These are phyloP conservation scores for Pogonomyrmex barbatus DNA, from an alignment of 1,140 invertebrate genomes.

Conservation along the genomic window DNA sequence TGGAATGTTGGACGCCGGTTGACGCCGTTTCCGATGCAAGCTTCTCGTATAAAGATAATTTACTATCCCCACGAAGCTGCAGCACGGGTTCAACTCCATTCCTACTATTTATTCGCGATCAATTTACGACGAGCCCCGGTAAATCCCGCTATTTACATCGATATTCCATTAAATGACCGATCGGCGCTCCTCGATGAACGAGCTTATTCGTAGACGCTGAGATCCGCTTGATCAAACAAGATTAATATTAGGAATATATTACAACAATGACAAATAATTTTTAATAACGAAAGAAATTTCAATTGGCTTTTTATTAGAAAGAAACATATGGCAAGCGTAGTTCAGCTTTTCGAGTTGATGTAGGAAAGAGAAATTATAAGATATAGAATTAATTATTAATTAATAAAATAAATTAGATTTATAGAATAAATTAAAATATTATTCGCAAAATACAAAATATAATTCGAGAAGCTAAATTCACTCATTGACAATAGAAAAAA, in stretches of 20 bases:
- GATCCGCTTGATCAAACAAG: conserved; percentile 6
- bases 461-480: background rate
- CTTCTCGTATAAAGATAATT: conserved; percentile 75
- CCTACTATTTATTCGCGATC: conserved; percentile 14
- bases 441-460: background rate
- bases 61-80: conserved; percentile 71
- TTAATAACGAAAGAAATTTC: background rate
- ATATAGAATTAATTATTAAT: background rate
- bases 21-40: conserved; percentile 70
- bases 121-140: conserved; percentile 20
- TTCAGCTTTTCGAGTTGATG: background rate
- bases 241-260: conserved; percentile 10
- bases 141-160: conserved; percentile 50
- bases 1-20: conserved; percentile 48
- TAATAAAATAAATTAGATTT: no score
- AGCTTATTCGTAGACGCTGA: conserved; percentile 9
- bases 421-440: no score
- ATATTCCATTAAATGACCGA: conserved; percentile 45
- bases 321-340: background rate
- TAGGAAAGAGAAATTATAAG: conserved; percentile 11
- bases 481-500: background rate
- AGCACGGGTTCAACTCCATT: conserved; percentile 70
- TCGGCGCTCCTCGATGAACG: conserved; percentile 21
- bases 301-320: background rate
- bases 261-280: background rate